Percentiles rank a stretch among this genome's conserved stretches.
Conservation (phyloP, 2,113 vertebrate species). For the Nyctereutes procyonoides region DNA sequence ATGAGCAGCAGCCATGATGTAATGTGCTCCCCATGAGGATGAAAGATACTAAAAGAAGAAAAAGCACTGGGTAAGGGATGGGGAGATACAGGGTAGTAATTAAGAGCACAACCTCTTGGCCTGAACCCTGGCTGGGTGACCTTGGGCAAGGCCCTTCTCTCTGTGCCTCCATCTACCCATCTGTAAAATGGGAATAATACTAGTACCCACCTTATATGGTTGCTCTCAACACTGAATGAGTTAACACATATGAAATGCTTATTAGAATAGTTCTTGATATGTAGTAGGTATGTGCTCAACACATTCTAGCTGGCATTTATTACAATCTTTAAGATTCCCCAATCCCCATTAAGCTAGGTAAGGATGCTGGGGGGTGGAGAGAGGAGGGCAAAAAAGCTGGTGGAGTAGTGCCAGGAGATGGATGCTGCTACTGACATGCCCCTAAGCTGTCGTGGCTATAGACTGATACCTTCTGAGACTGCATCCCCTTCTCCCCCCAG, state of each 20-base stretch:
- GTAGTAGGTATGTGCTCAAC: neutral
- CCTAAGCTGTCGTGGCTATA: neutral
- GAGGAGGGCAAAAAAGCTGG: too few relatives aligned
- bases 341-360: neutral
- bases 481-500: neutral
- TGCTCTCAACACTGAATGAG: neutral
- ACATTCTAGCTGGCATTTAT: neutral
- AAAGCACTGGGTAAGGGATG: neutral
- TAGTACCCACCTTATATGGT: neutral
- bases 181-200: neutral
- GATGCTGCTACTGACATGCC: accelerated
- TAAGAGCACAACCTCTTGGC: neutral
- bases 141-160: neutral
- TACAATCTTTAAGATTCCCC: neutral
- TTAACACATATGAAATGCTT: neutral
- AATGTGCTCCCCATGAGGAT: neutral
- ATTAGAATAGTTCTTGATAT: neutral
- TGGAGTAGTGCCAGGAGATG: accelerated
- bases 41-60: neutral
- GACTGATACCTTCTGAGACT: neutral
- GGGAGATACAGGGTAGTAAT: neutral
- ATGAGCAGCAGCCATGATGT: neutral
- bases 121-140: neutral
- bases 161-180: neutral
- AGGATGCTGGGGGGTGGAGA: neutral